These are phyloP conservation scores for Zeugodacus cucurbitae DNA, from an alignment of 1,140 invertebrate species.

Conservation along the genomic window DNA sequence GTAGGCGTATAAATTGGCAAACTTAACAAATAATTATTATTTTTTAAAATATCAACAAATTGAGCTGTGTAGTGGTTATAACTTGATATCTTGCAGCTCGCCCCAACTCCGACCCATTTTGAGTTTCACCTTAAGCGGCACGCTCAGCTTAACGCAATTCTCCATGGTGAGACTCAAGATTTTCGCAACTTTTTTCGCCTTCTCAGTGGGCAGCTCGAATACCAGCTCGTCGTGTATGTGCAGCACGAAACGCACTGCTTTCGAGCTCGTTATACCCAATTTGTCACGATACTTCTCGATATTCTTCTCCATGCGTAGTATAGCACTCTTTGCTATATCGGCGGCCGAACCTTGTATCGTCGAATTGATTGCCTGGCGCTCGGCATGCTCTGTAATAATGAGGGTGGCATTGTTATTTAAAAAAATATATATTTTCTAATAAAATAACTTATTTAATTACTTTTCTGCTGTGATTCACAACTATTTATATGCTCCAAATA, in stretches of 20 bases:
- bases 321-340: conserved; percentile 92
- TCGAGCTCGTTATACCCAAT: conserved; percentile 54
- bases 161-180: conserved; percentile 87
- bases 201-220: conserved; percentile 82
- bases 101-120: conserved; percentile 87
- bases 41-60: not conserved
- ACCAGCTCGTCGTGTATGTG: conserved; percentile 97
- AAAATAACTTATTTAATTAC: conserved; percentile 61
- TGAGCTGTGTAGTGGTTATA: not conserved
- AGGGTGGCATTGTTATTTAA: not conserved
- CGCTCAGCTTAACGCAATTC: conserved; percentile 75
- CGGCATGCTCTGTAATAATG: conserved; percentile 82
- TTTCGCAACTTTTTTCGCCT: conserved; percentile 72
- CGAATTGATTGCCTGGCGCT: conserved; percentile 95
- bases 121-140: conserved; percentile 88
- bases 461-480: conserved; percentile 70
- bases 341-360: conserved; percentile 96
- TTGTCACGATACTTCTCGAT: conserved; percentile 59
- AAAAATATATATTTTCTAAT: not conserved
- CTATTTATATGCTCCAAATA: conserved; percentile 83
- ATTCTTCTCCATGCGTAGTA: conserved; percentile 80
- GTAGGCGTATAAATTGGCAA: not conserved
- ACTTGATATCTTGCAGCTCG: conserved; percentile 68
- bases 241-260: conserved; percentile 74
- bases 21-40: not conserved